Percentiles rank a stretch among this genome's conserved stretches.
Conservation (phyloP, 1,140 invertebrate species). For the Trigoniulus corallinus region DNA sequence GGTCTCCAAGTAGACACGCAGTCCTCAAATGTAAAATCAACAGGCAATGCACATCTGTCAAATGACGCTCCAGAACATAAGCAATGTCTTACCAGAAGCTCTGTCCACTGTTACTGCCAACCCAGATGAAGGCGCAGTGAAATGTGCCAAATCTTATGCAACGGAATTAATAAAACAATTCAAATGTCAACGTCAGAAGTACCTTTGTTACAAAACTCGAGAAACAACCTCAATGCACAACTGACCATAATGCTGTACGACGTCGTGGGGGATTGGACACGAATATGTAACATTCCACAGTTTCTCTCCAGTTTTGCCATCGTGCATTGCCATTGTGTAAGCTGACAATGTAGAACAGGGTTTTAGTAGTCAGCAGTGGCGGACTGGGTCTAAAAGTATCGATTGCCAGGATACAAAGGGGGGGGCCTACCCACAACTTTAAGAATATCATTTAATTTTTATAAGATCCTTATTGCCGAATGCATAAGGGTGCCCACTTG, state of each 20-base stretch:
- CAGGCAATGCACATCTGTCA: background rate
- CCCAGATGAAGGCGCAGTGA: constrained; percentile 76
- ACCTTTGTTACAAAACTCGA: no score
- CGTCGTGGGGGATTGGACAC: constrained; percentile 49
- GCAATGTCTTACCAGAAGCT: constrained; percentile 20
- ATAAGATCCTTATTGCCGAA: constrained; percentile 3
- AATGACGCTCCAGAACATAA: background rate
- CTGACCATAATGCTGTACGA: constrained; percentile 65
- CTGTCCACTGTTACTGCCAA: constrained; percentile 48
- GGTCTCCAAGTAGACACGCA: no score
- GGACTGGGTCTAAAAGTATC: no score
- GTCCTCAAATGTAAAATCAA: background rate
- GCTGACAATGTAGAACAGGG: constrained; percentile 36
- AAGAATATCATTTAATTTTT: background rate
- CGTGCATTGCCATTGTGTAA: constrained; percentile 88
- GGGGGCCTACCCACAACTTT: no score
- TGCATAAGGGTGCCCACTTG: no score
- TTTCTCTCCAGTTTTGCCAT: constrained; percentile 57
- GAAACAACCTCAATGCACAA: constrained; percentile 13
- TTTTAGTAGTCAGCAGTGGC: no score
- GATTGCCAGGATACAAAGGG: no score
- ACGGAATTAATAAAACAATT: no score
- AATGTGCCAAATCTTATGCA: constrained; percentile 57
- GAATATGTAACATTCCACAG: constrained; percentile 94
- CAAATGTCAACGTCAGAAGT: no score